These are phyloP conservation scores for Drosophila kepulauana DNA, from an alignment of 1,140 invertebrate species.

Conservation along the genomic window DNA sequence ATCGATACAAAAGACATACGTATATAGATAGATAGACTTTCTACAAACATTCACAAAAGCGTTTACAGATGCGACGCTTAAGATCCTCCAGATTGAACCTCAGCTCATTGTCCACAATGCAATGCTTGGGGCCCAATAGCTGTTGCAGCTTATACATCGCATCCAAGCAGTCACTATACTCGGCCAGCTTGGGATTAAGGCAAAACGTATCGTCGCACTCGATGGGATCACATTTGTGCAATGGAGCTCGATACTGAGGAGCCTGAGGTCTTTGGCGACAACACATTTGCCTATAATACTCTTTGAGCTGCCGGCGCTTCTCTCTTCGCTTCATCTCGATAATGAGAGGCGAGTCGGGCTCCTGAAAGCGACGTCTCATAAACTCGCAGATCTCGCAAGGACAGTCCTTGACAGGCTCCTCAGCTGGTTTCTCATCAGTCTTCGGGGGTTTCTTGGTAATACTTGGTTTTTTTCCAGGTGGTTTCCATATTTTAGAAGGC, in stretches of 20 bases:
- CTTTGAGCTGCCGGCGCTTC: slow-evolving; percentile 18
- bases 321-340: slow-evolving; percentile 45
- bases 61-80: background rate
- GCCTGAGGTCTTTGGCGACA: slow-evolving; percentile 35
- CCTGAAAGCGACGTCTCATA: slow-evolving; percentile 10
- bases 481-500: background rate
- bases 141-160: slow-evolving; percentile 48
- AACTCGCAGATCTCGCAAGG: slow-evolving; percentile 51
- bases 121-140: slow-evolving; percentile 24
- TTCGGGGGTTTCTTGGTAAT: background rate
- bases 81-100: slow-evolving; percentile 25
- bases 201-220: slow-evolving; percentile 33
- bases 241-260: background rate
- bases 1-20: background rate
- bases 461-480: background rate
- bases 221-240: slow-evolving; percentile 45
- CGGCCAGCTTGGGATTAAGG: slow-evolving; percentile 16
- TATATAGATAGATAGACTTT: background rate
- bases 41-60: background rate
- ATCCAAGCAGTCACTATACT: slow-evolving; percentile 44
- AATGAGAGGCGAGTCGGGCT: slow-evolving; percentile 49
- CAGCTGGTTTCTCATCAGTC: background rate
- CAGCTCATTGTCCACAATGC: slow-evolving; percentile 18
- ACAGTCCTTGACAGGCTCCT: slow-evolving; percentile 20
- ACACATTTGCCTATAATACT: slow-evolving; percentile 47